Evolutionary conservation across 1,140 invertebrate genomes (phyloP), one percentile per base, ranked within the genome.

Genomic region (Popillia japonica): DNA sequence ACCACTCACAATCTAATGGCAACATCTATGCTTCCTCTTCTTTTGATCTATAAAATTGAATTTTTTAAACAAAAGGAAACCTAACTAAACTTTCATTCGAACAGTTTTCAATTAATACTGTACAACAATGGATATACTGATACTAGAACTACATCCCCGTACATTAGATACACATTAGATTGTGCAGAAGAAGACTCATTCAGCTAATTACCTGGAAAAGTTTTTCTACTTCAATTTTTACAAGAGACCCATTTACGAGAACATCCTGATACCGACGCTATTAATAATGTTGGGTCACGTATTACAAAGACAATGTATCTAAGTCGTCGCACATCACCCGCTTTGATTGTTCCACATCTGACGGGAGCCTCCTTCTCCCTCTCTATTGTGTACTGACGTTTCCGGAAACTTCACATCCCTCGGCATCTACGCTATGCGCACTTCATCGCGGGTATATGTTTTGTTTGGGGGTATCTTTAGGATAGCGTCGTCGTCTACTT

Each of bases 301-400:
- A 68, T 68, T 68, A 68, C 61, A 68, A 68, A 55, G 20, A 68
- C 61, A 68, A 23, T 68, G 61, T 68, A 68, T 68, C 61, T 34
- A 68, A 68, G 61, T 68, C 27, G 48, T 22, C 61, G 61, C 44
- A 17, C 44, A 48, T 23, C 61, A 20, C 61, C 61, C 48, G 48
- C 14, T 17, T 68, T 23, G 61, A 68, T 68, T 68, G 61, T 68
- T 68, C 61, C 11, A 22, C 20, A 23, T 68, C 61, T 68, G 20
- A 34, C 11, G 27, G 27, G 61, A 68, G 14, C 1, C 48, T 34
- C 1, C 27, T 34, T 34, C 44, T 48, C 61, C 17, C 61, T 22
- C 61, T 10, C 22, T 34, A 68, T 68, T 68, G 61, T 68, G 20
- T 68, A 68, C 61, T 22, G 22, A 20, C 9, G 61, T 68, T 68